These are phyloP conservation scores for Sula dactylatra DNA, from an alignment of 2,113 vertebrate species.

Conservation along the genomic window DNA sequence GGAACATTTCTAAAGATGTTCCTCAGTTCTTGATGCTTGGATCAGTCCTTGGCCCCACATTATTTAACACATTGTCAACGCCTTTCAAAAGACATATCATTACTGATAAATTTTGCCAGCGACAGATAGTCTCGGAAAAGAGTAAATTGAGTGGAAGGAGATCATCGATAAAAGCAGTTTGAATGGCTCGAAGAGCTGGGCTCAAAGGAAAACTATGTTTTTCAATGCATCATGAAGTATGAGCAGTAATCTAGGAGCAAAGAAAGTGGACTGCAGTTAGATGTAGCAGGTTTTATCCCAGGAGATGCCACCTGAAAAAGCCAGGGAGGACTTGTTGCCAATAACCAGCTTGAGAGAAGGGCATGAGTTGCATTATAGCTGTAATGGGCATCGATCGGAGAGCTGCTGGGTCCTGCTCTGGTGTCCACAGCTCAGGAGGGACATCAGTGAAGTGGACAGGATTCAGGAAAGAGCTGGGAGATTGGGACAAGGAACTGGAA, in stretches of 20 bases:
- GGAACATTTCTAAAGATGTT: not conserved
- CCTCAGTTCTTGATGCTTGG: not conserved
- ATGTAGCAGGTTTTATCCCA: not conserved
- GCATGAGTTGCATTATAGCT: not conserved
- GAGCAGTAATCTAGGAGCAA: not conserved
- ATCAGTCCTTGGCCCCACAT: not conserved
- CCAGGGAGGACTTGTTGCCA: not conserved
- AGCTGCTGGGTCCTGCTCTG: not conserved
- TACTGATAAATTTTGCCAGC: constrained; percentile 4
- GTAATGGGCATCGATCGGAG: not conserved
- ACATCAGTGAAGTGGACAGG: not conserved
- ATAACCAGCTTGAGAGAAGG: not conserved
- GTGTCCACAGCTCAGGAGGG: not conserved
- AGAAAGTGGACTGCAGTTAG: not conserved
- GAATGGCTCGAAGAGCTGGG: not conserved
- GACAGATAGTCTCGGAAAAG: not conserved
- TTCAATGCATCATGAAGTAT: not conserved
- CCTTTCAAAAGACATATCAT: not conserved
- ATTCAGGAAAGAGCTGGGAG: not conserved
- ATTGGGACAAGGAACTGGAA: not conserved
- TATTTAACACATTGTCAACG: constrained; percentile 40
- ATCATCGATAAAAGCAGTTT: not conserved
- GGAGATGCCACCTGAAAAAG: not conserved
- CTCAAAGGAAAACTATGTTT: not conserved
- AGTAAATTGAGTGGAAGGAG: not conserved